These are phyloP conservation scores for Athene cunicularia DNA, from an alignment of 2,113 vertebrate species.

Conservation along the genomic window DNA sequence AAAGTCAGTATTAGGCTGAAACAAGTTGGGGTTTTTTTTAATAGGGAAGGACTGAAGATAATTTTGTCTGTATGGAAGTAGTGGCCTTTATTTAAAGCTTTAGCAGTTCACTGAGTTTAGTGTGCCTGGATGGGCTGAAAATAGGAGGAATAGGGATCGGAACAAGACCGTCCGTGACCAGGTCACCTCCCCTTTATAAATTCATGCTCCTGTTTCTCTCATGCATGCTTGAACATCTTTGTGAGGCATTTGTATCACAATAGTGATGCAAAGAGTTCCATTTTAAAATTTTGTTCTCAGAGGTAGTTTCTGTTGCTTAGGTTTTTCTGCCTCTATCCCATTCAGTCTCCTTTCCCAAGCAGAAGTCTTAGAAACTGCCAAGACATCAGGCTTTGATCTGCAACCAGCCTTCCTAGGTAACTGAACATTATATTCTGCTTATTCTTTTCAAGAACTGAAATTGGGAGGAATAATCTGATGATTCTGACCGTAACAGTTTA, in stretches of 20 bases:
- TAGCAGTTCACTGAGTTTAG: not conserved
- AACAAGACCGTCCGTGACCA: not conserved
- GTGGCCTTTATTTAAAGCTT: not conserved
- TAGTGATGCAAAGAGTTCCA: not conserved
- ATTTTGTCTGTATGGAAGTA: not conserved
- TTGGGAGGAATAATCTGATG: not conserved
- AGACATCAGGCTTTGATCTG: not conserved
- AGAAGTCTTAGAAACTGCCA: not conserved
- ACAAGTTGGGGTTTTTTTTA: not conserved
- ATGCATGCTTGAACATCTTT: not conserved
- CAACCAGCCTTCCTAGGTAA: not conserved
- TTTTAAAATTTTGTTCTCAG: not conserved
- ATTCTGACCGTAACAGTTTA: not conserved
- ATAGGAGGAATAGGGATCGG: not conserved
- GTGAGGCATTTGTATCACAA: not conserved
- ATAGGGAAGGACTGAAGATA: not conserved
- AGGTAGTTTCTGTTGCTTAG: not conserved
- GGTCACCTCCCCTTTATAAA: not conserved
- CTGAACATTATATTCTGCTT: not conserved
- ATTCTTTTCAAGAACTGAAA: not conserved
- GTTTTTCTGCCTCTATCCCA: not conserved
- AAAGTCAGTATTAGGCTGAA: not conserved
- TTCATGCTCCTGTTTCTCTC: not conserved
- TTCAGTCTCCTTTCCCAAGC: not conserved
- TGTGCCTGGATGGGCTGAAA: too few relatives aligned